Base-by-base conservation (phyloP, 2,888 invertebrate species). In the Craniophora ligustri region DNA sequence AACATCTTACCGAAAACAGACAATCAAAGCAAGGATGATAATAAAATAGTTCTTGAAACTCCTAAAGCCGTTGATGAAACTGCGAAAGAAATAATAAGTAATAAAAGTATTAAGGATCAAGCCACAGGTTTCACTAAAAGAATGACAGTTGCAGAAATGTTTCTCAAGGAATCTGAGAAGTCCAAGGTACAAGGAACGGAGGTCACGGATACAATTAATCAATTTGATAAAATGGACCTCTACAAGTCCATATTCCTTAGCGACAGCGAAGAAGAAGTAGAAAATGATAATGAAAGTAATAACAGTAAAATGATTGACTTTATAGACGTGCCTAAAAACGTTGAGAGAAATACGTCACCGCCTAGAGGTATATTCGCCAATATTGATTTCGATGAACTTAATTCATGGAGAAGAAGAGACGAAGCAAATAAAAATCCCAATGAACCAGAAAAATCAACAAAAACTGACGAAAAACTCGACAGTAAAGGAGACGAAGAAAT, bases 231-330 rank as follows among this genome's bases (percentile, higher is more conserved):
- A 87, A 92, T 94, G 84, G 98, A 98, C 86, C 91, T 99, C 3
- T 99, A 98, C 79, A 97, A 97, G 86, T 96, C 98, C 0, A 97
- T 99, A 75, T 99, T 99, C 81, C 94, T 97, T 18, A 96, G 96
- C 75, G 97, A 97, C 55, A 96, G 96, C 77, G 97, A 96, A 72
- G 94, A 95, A 10, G 96, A 96, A 42, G 72, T 62, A 26, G 67
- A 59, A 5, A 58, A 45, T n/a, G 62, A 47, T 16, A 65, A 59
- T 7, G 51, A 31, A 4, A 53, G 8, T 38, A 35, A 51, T 21
- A 41, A 28, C 5, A 65, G 30, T n/a, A 66, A 58, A 2, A 26
- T 31, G 0, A 76, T 65, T 11, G 82, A 84, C 55, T 87, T 85
- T 44, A 63, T 81, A n/a, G 85, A 86, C 13, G 85, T 83, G 0